Percentiles rank a stretch among this genome's conserved stretches.
These are phyloP conservation scores for Drosophila leontia DNA, from an alignment of 1,140 invertebrate genomes.

Conservation along the genomic window DNA sequence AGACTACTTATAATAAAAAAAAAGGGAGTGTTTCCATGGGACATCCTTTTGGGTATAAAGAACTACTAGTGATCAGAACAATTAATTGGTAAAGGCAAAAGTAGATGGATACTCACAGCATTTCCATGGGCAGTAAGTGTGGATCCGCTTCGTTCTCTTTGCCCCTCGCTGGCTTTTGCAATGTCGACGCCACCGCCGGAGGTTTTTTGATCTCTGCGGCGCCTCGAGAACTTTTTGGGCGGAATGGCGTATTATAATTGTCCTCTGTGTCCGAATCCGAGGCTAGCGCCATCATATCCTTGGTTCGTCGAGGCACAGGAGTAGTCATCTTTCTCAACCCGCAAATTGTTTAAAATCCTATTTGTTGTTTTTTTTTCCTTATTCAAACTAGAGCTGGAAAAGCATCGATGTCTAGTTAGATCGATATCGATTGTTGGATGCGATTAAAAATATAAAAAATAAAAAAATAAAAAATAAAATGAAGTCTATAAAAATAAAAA, in stretches of 20 bases:
- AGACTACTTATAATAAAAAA: neutral
- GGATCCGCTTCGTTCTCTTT: constrained; percentile 28
- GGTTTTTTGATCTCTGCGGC: neutral
- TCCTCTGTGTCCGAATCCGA: constrained; percentile 77
- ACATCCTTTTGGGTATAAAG: neutral
- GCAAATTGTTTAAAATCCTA: constrained; percentile 23
- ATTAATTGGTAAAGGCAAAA: neutral
- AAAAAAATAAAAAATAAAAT: neutral
- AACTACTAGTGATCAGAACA: no score
- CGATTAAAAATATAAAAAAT: neutral
- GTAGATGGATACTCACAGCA: constrained; percentile 16
- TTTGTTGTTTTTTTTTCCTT: constrained; percentile 31
- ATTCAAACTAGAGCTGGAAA: constrained; percentile 23
- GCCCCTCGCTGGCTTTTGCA: constrained; percentile 9
- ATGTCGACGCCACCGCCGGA: constrained; percentile 4
- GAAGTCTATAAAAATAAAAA: neutral
- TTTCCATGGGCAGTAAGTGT: constrained; percentile 1
- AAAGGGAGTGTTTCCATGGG: neutral
- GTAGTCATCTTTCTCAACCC: constrained; percentile 58
- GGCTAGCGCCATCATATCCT: constrained; percentile 67
- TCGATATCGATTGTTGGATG: constrained; percentile 3
- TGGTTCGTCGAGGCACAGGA: constrained; percentile 70
- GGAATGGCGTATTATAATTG: constrained; percentile 62
- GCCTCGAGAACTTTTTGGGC: constrained; percentile 28
- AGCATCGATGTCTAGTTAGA: neutral